Base-by-base conservation (phyloP, 2,888 invertebrate species). In the Chromoteleia sp. region DNA sequence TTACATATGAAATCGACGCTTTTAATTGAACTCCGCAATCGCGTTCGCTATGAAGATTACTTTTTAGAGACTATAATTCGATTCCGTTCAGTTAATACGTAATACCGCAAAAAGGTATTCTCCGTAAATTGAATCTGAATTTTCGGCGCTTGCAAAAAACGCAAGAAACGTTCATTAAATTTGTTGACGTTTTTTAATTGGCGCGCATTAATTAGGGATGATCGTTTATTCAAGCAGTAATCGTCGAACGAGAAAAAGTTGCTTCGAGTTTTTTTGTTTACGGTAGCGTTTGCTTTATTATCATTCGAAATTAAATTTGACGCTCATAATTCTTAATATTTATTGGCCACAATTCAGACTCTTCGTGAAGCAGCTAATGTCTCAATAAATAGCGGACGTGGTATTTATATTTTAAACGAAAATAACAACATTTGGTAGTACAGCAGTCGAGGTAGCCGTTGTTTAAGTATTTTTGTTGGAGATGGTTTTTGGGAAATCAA, bases 1-100 rank as follows among this genome's bases (percentile, higher is more conserved):
- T n/a, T n/a, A n/a, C 8, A 41, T 68, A 68, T 68, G 56, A 68
- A 68, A 43, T 68, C 25, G 33, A 33, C 10, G 15, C 6, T 43
- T 68, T 68, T 68, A 56, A 68, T 65, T 65, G 50, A n/a, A 10
- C 39, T 14, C 14, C 14, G 15, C 17, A 1, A 17, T 10, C 10
- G 7, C 1, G n/a, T 14, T 33, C 30, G 21, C 8, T 7, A 50
- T 21, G 25, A 17, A n/a, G 15, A 59, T 17, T 5, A 15, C 5
- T 36, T 65, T 36, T 48, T 1, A 21, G 21, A 1, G 12, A 19
- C 25, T 50, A n/a, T 39, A 36, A 50, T 36, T 50, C 12, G 36
- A 17, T 39, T 36, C 12, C 7, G 1, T 33, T 48, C 45, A 21
- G n/a, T 56, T 15, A n/a, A 2, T 12, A 1, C 6, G 39, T 12